phyloP scores from a whole-genome alignment of 2,113 vertebrate genomes.

The Pelvicachromis taeniatus region DNA sequence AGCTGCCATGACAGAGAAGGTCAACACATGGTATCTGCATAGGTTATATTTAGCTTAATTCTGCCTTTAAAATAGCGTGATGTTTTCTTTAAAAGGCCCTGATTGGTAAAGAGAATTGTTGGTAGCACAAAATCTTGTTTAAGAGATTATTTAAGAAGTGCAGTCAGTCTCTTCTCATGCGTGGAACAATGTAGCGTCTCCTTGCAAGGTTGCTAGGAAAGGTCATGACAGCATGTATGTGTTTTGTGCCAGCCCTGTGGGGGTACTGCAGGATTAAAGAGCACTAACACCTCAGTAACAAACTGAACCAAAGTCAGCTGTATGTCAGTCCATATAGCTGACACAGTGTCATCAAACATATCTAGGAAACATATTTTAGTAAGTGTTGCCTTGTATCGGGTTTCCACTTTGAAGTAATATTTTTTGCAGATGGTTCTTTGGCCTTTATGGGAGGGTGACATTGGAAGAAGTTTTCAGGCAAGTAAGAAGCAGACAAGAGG shows the following conservation, averaged over 20 bases:
- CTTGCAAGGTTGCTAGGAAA: neutral
- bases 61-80: neutral
- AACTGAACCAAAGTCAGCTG: neutral
- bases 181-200: neutral
- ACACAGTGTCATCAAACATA: neutral
- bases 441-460: neutral
- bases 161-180: fast-evolving
- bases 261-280: neutral
- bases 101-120: neutral
- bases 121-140: neutral
- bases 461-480: neutral
- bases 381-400: neutral
- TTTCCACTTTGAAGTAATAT: neutral
- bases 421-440: neutral
- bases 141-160: neutral
- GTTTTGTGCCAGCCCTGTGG: fast-evolving
- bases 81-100: neutral
- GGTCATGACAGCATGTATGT: neutral
- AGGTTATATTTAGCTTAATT: neutral
- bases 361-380: neutral
- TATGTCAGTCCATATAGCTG: neutral
- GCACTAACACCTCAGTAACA: neutral
- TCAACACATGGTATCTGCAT: neutral
- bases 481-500: neutral
- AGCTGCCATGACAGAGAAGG: neutral